These are phyloP conservation scores for Gymnoscelis rufifasciata DNA, from an alignment of 2,888 invertebrate species.

Conservation along the genomic window DNA sequence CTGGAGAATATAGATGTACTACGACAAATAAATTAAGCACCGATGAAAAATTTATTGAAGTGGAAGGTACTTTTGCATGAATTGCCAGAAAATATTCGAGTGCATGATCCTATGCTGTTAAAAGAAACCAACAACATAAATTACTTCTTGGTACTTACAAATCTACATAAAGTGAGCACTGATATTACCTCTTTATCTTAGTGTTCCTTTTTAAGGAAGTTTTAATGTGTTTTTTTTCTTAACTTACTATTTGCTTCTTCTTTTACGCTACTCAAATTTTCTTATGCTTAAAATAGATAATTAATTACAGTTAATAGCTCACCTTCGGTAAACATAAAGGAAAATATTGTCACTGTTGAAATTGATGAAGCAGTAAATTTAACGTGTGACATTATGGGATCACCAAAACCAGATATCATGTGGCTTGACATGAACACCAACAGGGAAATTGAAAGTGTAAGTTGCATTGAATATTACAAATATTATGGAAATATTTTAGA, in stretches of 20 bases:
- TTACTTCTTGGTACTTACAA: no score
- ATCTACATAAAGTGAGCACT: no score
- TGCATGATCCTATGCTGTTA: no score
- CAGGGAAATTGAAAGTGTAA: constrained; percentile 1
- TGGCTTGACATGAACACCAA: constrained; percentile 1
- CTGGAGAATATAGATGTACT: constrained; percentile 1
- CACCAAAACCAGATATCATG: constrained; percentile 9
- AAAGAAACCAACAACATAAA: no score
- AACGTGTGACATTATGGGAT: constrained; percentile 11
- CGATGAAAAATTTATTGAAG: not conserved
- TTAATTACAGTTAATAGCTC: constrained; percentile 2
- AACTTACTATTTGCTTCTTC: no score
- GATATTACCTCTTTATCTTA: no score
- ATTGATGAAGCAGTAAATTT: constrained; percentile 4
- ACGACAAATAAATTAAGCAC: not conserved
- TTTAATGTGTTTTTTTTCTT: no score
- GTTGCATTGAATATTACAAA: not conserved
- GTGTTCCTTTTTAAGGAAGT: no score
- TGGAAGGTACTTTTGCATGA: not conserved
- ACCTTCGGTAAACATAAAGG: constrained; percentile 1
- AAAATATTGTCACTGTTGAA: constrained; percentile 1
- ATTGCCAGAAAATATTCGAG: not conserved
- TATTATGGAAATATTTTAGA: not conserved
- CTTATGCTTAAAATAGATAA: not conserved
- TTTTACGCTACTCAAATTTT: not conserved